A percentile compares a stretch with the other conserved stretches of the same genome.
These are phyloP conservation scores for Genyomyrus donnyi DNA, from an alignment of 2,113 vertebrate genomes.

Conservation along the genomic window DNA sequence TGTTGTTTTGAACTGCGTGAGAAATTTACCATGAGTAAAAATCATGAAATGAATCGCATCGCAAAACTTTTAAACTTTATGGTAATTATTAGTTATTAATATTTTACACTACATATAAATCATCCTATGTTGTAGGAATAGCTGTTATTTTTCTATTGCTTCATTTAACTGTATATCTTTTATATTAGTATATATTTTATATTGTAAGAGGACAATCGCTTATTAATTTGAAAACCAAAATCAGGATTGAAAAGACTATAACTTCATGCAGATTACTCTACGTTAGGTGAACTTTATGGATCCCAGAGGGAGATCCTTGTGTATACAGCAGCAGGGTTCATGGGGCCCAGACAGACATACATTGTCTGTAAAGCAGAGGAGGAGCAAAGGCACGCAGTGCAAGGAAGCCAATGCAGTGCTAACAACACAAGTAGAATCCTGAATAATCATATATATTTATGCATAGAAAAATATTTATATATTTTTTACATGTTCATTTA, in stretches of 20 bases:
- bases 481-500: not conserved
- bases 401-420: not conserved
- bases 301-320: not conserved
- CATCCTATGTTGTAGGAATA: not conserved
- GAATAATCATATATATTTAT: not conserved
- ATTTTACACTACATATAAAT: not conserved
- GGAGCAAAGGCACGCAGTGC: not conserved
- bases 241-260: not conserved
- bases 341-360: not conserved
- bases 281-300: not conserved
- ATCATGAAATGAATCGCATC: not conserved
- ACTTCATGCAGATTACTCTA: not conserved
- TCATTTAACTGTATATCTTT: not conserved
- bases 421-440: not conserved
- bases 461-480: not conserved
- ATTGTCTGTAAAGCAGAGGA: not conserved
- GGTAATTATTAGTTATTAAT: not conserved
- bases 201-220: not conserved
- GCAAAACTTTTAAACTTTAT: not conserved
- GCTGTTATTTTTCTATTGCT: not conserved
- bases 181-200: not conserved
- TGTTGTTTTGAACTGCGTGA: not conserved
- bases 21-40: not conserved
- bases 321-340: not conserved
- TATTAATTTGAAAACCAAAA: not conserved